A percentile compares a stretch with the other conserved stretches of the same genome.
phyloP scores from a whole-genome alignment of 2,888 invertebrate genomes.

The Chloromyia formosa region DNA sequence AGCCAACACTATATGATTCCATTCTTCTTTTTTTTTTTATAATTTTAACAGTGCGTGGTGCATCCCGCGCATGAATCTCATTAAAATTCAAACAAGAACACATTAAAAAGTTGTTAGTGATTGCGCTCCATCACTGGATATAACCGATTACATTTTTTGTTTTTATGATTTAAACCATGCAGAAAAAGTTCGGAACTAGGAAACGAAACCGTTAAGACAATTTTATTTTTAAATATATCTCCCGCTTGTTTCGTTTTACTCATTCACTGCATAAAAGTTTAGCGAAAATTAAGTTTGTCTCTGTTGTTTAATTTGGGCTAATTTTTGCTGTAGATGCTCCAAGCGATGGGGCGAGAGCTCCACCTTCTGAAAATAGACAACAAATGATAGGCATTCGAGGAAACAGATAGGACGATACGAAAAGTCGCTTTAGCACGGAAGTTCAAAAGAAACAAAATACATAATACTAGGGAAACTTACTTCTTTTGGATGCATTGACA shows the following conservation, averaged over 20 bases:
- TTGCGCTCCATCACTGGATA: not conserved
- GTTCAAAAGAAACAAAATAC: slow-evolving; percentile 45
- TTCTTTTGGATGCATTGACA: slow-evolving; percentile 61
- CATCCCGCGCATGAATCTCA: too few relatives aligned
- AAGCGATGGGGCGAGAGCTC: slow-evolving; percentile 63
- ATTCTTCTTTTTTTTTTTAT: too few relatives aligned
- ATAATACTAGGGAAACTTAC: too few relatives aligned
- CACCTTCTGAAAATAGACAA: slow-evolving; percentile 56
- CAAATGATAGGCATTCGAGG: not conserved
- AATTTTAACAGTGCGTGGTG: too few relatives aligned
- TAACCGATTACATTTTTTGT: too few relatives aligned
- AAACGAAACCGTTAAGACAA: not conserved
- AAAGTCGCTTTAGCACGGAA: not conserved
- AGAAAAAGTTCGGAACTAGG: too few relatives aligned
- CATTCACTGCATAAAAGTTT: not conserved
- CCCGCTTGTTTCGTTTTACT: too few relatives aligned
- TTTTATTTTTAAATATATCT: not conserved
- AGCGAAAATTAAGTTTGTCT: slow-evolving; percentile 52
- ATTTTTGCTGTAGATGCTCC: slow-evolving; percentile 62
- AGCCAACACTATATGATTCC: too few relatives aligned
- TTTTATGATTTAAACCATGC: too few relatives aligned
- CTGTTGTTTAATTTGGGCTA: slow-evolving; percentile 63
- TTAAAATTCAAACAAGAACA: too few relatives aligned
- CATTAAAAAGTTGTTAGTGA: not conserved
- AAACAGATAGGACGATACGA: not conserved